Conservation (phyloP, 2,888 invertebrate species). For the Oligia latruncula region DNA sequence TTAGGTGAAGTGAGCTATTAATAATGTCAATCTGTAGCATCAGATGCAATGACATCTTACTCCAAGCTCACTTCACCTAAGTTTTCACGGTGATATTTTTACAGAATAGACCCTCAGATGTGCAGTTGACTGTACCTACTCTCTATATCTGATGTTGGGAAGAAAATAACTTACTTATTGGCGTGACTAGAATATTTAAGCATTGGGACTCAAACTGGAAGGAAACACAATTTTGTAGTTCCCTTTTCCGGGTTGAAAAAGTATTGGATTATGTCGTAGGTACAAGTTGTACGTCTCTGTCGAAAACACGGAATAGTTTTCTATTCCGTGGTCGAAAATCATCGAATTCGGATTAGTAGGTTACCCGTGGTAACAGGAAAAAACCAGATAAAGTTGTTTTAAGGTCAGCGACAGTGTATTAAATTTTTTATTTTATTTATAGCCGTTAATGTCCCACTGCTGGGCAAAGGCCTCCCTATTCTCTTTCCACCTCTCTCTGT, state of each 20-base stretch:
- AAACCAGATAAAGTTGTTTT: background rate
- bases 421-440: background rate
- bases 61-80: no score
- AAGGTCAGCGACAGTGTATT: background rate
- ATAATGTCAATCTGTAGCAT: no score
- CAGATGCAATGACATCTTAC: no score
- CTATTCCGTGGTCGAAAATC: background rate
- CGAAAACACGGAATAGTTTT: no score
- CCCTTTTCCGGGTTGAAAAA: conserved; percentile 15
- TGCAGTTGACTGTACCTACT: conserved; percentile 3
- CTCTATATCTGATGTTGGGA: conserved; percentile 10
- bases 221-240: conserved; percentile 26
- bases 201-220: background rate
- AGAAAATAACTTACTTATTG: conserved; percentile 46
- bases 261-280: conserved; percentile 1
- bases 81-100: no score
- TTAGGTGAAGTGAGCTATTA: no score
- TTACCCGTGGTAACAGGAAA: background rate
- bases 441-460: no score
- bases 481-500: no score
- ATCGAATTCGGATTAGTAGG: background rate
- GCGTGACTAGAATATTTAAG: conserved; percentile 36
- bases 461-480: no score
- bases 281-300: background rate
- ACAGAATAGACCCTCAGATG: no score